Evolutionary conservation across 2,888 invertebrate species (phyloP).

Genomic region (Caenorhabditis afra): DNA sequence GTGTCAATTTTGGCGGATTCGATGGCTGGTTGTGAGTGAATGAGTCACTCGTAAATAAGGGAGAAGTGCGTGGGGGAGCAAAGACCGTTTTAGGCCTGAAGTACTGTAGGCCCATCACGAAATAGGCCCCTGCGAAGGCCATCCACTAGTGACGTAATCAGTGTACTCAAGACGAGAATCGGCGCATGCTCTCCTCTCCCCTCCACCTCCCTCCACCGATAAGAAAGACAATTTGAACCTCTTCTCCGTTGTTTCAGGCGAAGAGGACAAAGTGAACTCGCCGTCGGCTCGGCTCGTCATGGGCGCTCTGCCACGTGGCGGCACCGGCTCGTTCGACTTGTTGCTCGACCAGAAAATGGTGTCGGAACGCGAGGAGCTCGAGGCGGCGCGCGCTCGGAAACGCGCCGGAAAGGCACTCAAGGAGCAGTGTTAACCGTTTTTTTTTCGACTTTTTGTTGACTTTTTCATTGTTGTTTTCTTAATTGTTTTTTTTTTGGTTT

Average conservation of each 20-base stretch:
- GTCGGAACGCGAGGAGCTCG: constrained; percentile 52
- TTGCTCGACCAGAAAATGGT: constrained; percentile 50
- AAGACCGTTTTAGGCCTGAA: too few species aligned
- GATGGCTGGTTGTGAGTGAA: too few species aligned
- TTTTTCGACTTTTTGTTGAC: constrained; percentile 28
- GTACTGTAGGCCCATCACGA: too few species aligned
- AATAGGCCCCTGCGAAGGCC: too few species aligned
- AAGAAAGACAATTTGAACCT: background rate
- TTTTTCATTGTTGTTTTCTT: constrained; percentile 7
- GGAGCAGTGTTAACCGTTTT: constrained; percentile 10
- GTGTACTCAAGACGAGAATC: background rate
- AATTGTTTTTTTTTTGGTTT: constrained; percentile 8
- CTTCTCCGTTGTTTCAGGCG: constrained; percentile 67
- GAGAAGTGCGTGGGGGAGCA: too few species aligned
- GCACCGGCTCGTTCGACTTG: constrained; percentile 79
- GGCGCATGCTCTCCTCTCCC: background rate
- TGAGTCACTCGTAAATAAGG: too few species aligned
- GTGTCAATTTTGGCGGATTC: too few species aligned
- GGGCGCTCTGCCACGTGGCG: constrained; percentile 75
- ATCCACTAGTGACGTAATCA: too few species aligned
- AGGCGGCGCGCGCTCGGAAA: constrained; percentile 17
- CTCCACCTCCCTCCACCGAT: background rate
- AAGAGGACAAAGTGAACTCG: constrained; percentile 75
- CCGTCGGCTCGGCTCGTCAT: constrained; percentile 78
- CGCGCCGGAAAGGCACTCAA: constrained; percentile 3